Percentiles rank a stretch among this genome's conserved stretches.
These are phyloP conservation scores for Oikopleura albicans DNA, from an alignment of 23 tunicate species.

Conservation along the genomic window DNA sequence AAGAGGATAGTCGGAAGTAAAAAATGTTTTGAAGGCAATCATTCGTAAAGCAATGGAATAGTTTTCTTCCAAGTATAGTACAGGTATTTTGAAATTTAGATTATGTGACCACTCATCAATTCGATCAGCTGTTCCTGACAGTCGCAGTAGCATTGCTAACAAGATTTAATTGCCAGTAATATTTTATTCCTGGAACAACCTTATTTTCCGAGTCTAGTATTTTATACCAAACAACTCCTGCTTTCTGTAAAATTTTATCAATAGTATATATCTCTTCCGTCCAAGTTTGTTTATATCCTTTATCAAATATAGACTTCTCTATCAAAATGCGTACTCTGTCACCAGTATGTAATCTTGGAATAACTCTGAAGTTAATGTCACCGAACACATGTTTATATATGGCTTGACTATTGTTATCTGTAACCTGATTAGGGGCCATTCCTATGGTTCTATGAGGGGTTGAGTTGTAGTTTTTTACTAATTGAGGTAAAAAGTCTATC, in stretches of 20 bases:
- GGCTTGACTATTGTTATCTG: background rate
- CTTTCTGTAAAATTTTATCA: background rate
- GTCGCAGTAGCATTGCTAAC: background rate
- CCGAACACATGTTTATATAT: background rate
- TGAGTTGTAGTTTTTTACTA: background rate
- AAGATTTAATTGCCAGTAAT: background rate
- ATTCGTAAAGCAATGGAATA: too few relatives aligned
- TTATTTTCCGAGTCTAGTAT: background rate
- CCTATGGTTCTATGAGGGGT: background rate
- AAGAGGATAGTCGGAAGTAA: too few relatives aligned
- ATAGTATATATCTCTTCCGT: background rate
- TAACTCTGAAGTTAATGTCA: background rate
- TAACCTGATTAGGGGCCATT: background rate
- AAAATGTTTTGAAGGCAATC: too few relatives aligned
- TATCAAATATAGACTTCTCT: background rate
- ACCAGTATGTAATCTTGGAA: background rate
- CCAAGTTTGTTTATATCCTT: slow-evolving; percentile 2
- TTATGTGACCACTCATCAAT: too few relatives aligned
- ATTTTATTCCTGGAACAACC: background rate
- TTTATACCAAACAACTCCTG: background rate
- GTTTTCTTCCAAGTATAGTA: too few relatives aligned
- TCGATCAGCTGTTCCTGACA: too few relatives aligned
- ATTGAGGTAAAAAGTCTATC: background rate
- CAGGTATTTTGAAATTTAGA: too few relatives aligned
- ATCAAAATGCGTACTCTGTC: background rate